Evolutionary conservation across 2,797 vertebrate species (phyloP), one percentile per base, ranked within the genome.

Genomic region (Atherinosoma microstoma): DNA sequence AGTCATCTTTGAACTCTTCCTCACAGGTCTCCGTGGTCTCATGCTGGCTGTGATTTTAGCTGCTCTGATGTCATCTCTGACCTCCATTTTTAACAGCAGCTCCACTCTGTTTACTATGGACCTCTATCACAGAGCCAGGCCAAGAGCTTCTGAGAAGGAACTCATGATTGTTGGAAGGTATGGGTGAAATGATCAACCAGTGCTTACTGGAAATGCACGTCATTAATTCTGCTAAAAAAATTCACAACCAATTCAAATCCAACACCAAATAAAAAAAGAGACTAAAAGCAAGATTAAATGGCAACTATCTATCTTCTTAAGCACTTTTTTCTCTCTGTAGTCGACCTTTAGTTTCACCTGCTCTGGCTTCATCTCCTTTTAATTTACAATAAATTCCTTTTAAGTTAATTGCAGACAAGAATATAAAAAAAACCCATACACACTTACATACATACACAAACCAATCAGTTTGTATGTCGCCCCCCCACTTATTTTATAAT

Each of bases 51-150:
- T 99, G 71, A 96, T 99, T 89, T 93, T 98, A 92, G 97, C 97
- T 0, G 97, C 98, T 35, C 93, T 99, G 80, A 98, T 99, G 97
- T 98, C 97, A 18, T 98, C 98, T 13, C 95, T 99, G 85, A 99
- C 98, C 58, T 99, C 97, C 49, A 97, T 97, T 85, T 99, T 99
- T 91, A 99, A 99, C 86, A 99, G 97, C 89, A 98, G 97, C 88
- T 95, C 97, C 89, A 98, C 97, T 1, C 93, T 99, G 67, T 99
- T 99, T 6, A 94, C 96, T 8, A 91, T 99, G 36, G 97, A 99
- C 59, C 95, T 99, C 66, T 99, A 98, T 95, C 94, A 95, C 80
- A 93, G 86, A 40, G 64, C 94, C 27, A 91, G 95, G 58, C 93
- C 70, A 2, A 83, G 79, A 30, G 96, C 97, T 1, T 93, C 95